phyloP scores from a whole-genome alignment of 2,888 invertebrate species.

The Colostygia pectinataria region DNA sequence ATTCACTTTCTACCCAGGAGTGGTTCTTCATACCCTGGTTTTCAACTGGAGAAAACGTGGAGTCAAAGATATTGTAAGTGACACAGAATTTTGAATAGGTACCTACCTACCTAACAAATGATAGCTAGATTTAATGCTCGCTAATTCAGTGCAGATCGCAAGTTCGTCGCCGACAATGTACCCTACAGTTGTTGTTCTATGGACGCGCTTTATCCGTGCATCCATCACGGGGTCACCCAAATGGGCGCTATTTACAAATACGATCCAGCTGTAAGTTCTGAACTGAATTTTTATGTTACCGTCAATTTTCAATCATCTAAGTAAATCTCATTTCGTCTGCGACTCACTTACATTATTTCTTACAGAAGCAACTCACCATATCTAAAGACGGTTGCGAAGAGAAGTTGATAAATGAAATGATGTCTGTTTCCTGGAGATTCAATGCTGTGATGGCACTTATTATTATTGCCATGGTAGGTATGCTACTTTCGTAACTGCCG shows the following conservation, averaged over 20 bases:
- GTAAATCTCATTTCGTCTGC: neutral
- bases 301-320: no score
- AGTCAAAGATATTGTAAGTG: constrained; percentile 51
- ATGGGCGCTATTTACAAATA: constrained; percentile 81
- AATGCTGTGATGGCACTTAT: constrained; percentile 72
- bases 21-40: constrained; percentile 85
- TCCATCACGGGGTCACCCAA: constrained; percentile 82
- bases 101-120: no score
- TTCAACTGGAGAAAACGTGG: constrained; percentile 50
- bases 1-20: constrained; percentile 54
- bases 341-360: neutral
- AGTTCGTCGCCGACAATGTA: constrained; percentile 79
- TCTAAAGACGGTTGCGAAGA: constrained; percentile 75
- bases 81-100: no score
- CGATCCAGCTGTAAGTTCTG: constrained; percentile 60
- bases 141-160: constrained; percentile 51
- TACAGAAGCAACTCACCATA: constrained; percentile 65
- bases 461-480: constrained; percentile 67
- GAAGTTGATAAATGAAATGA: constrained; percentile 75
- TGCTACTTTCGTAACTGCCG: no score
- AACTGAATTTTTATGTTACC: neutral
- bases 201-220: constrained; percentile 79
- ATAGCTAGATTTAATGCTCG: no score
- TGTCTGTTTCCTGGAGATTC: constrained; percentile 72
- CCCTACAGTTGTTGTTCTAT: constrained; percentile 86